Conservation (phyloP, 2,888 invertebrate species). For the Thymelicus acteon region DNA sequence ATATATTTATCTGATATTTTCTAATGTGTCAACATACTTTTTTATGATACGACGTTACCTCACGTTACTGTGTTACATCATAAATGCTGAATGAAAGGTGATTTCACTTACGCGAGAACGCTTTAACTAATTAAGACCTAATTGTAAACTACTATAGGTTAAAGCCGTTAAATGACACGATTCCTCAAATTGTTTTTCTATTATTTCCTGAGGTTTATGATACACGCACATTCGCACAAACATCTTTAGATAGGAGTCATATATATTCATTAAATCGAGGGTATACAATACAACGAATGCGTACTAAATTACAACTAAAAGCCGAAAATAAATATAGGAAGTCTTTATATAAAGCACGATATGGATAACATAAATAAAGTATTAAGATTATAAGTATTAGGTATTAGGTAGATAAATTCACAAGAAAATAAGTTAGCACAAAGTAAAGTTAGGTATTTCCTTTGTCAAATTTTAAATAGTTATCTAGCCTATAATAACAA, state of each 20-base stretch:
- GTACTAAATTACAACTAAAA: slow-evolving; percentile 22
- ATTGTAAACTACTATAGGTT: too few species aligned
- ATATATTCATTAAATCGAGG: too few species aligned
- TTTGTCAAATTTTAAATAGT: slow-evolving; percentile 78
- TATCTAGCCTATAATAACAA: slow-evolving; percentile 80
- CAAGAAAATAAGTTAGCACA: slow-evolving; percentile 57
- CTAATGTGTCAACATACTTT: too few species aligned
- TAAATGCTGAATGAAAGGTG: too few species aligned
- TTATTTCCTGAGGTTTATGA: background rate
- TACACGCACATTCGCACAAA: background rate
- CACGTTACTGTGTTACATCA: too few species aligned
- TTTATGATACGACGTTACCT: too few species aligned
- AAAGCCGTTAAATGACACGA: too few species aligned
- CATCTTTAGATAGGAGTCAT: background rate
- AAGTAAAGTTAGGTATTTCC: slow-evolving; percentile 64
- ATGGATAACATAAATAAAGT: slow-evolving; percentile 66
- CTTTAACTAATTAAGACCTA: too few species aligned
- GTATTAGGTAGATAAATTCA: slow-evolving; percentile 37
- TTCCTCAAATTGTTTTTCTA: too few species aligned
- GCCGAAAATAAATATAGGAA: slow-evolving; percentile 53
- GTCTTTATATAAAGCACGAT: slow-evolving; percentile 46
- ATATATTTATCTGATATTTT: too few species aligned
- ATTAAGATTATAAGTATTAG: slow-evolving; percentile 46
- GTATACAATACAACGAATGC: background rate
- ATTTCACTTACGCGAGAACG: too few species aligned